Conservation (phyloP, 1,140 invertebrate species). For the Leptestheria dahalacensis region DNA sequence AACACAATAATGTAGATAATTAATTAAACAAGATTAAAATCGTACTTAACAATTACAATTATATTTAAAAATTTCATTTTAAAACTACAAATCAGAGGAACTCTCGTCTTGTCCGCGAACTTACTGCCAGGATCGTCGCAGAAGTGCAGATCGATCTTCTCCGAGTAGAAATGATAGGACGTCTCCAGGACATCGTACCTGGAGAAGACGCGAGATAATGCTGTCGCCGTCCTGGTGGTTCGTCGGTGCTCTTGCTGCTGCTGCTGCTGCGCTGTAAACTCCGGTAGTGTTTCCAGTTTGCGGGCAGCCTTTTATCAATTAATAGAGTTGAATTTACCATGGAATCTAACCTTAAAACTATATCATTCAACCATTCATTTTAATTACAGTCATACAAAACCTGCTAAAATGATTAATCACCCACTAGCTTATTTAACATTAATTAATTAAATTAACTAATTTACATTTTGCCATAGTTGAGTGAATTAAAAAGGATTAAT, state of each 20-base stretch:
- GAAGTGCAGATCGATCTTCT: conserved; percentile 88
- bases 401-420: too few relatives aligned
- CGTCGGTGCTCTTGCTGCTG: conserved; percentile 40
- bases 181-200: conserved; percentile 90
- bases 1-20: too few relatives aligned
- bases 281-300: conserved; percentile 71
- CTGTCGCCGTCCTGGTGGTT: conserved; percentile 25
- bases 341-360: too few relatives aligned
- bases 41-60: too few relatives aligned
- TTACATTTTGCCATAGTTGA: too few relatives aligned
- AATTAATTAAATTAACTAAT: too few relatives aligned
- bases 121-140: conserved; percentile 86
- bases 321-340: background rate
- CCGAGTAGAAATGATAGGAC: conserved; percentile 89
- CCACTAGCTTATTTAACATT: too few relatives aligned
- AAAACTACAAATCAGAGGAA: background rate
- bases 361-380: too few relatives aligned
- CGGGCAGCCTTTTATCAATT: conserved; percentile 36
- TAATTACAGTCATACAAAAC: too few relatives aligned
- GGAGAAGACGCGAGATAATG: conserved; percentile 55
- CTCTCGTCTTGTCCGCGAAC: conserved; percentile 20
- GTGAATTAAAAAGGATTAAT: too few relatives aligned
- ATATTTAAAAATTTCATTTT: too few relatives aligned
- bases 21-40: too few relatives aligned
- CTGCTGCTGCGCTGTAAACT: conserved; percentile 58